Percentiles rank a stretch among this genome's conserved stretches.
Evolutionary conservation across 1,140 invertebrate genomes (phyloP).

Genomic region (Magallana angulata): DNA sequence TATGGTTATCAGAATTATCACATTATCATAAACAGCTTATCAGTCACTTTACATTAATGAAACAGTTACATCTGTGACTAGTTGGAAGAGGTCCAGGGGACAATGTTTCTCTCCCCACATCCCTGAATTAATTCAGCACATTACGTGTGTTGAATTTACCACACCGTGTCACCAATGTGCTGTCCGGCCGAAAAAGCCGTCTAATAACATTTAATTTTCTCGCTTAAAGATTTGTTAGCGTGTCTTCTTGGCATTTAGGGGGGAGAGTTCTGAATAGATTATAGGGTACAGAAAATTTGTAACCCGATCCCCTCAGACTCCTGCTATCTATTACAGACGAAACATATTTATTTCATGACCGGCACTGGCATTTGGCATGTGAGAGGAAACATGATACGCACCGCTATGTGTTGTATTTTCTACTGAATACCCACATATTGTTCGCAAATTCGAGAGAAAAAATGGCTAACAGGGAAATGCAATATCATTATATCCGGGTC

Average conservation of each 20-base stretch:
- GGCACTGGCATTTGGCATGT: conserved; percentile 36
- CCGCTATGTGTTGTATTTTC: conserved; percentile 30
- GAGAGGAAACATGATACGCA: conserved; percentile 19
- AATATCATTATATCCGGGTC: conserved; percentile 19
- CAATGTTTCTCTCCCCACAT: background rate
- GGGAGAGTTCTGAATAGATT: conserved; percentile 18
- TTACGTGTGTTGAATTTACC: background rate
- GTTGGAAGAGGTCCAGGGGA: background rate
- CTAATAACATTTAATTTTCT: conserved; percentile 28
- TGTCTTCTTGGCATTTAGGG: conserved; percentile 5
- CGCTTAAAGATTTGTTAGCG: conserved; percentile 14
- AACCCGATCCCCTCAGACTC: conserved; percentile 10
- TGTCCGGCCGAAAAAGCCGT: background rate
- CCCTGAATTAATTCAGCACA: conserved; percentile 22
- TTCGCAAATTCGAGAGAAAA: background rate
- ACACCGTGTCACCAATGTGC: background rate
- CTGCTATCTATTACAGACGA: conserved; percentile 33
- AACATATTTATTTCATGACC: conserved; percentile 38
- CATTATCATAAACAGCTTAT: conserved; percentile 27
- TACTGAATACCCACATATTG: conserved; percentile 37
- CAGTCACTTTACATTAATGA: conserved; percentile 13
- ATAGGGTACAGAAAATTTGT: conserved; percentile 12
- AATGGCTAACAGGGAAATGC: conserved; percentile 27
- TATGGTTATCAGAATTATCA: conserved; percentile 22
- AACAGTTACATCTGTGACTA: conserved; percentile 13